Conservation (phyloP, 2,797 vertebrate species). For the Onychomys leucogaster region DNA sequence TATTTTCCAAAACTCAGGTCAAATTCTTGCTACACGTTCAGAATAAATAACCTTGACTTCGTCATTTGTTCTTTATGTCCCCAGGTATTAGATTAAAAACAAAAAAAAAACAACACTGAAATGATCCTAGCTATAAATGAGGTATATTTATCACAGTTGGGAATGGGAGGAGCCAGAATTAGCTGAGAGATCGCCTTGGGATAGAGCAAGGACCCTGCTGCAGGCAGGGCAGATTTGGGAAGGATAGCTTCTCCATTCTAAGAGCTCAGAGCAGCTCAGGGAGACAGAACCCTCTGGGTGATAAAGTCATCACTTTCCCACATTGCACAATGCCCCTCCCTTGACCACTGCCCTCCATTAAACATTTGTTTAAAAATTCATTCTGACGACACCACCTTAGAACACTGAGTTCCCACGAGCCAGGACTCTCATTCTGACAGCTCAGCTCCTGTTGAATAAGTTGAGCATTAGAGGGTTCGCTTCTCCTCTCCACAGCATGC, state of each 20-base stretch:
- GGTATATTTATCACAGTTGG: background rate
- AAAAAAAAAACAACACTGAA: background rate
- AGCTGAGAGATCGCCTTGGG: background rate
- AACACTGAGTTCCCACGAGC: constrained; percentile 52
- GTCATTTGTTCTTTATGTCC: constrained; percentile 23
- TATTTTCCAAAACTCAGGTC: background rate
- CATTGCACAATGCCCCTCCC: constrained; percentile 36
- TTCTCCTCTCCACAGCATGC: background rate
- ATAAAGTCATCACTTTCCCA: constrained; percentile 27
- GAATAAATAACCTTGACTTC: background rate
- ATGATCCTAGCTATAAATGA: constrained; percentile 11
- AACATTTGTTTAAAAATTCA: constrained; percentile 61
- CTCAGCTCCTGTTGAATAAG: constrained; percentile 34
- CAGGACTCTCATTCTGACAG: constrained; percentile 41
- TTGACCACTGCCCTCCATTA: constrained; percentile 45
- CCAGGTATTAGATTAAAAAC: background rate
- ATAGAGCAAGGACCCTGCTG: background rate
- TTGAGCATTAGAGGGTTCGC: background rate
- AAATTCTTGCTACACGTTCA: constrained; percentile 17
- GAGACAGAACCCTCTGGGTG: background rate
- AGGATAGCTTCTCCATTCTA: background rate
- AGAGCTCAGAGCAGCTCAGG: background rate
- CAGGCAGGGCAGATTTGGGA: background rate
- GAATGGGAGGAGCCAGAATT: background rate
- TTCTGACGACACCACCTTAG: background rate